phyloP scores from a whole-genome alignment of 1,140 invertebrate genomes.

The Protaetia brevitarsis region DNA sequence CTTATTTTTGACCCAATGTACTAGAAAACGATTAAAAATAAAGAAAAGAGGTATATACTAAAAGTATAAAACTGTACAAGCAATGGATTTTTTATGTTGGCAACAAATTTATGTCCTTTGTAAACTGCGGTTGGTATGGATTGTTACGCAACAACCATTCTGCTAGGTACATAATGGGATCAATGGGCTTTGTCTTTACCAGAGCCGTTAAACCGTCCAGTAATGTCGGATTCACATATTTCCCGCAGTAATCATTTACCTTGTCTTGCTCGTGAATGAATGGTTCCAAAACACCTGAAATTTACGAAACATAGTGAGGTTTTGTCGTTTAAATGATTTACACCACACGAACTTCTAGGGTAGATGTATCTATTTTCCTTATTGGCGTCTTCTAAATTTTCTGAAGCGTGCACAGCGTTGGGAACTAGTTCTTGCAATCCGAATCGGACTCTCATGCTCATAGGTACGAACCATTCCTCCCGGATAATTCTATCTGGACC shows the following conservation, averaged over 20 bases:
- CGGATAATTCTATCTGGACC: constrained; percentile 61
- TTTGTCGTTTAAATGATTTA: not conserved
- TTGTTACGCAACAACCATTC: constrained; percentile 74
- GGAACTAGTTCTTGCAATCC: constrained; percentile 55
- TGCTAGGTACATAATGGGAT: constrained; percentile 75
- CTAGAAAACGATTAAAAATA: not conserved
- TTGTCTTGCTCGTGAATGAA: constrained; percentile 50
- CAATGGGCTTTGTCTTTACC: constrained; percentile 66
- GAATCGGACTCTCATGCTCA: constrained; percentile 69
- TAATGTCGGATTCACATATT: constrained; percentile 62
- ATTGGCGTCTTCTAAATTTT: constrained; percentile 64
- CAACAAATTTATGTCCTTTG: constrained; percentile 44
- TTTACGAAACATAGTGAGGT: not conserved
- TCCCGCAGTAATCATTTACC: constrained; percentile 66
- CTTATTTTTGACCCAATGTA: not conserved
- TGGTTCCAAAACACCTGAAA: constrained; percentile 63
- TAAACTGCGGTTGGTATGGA: constrained; percentile 65
- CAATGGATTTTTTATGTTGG: constrained; percentile 39
- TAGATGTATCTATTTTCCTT: constrained; percentile 89
- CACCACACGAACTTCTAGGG: constrained; percentile 62
- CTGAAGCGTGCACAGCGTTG: constrained; percentile 82
- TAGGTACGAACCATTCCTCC: constrained; percentile 67
- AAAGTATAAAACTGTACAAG: not conserved
- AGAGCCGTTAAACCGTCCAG: constrained; percentile 66
- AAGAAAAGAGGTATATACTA: not conserved